Evolutionary conservation across 2,888 invertebrate genomes (phyloP), one percentile per base, ranked within the genome.

Genomic region (Ashinkailepas kermadecensis): DNA sequence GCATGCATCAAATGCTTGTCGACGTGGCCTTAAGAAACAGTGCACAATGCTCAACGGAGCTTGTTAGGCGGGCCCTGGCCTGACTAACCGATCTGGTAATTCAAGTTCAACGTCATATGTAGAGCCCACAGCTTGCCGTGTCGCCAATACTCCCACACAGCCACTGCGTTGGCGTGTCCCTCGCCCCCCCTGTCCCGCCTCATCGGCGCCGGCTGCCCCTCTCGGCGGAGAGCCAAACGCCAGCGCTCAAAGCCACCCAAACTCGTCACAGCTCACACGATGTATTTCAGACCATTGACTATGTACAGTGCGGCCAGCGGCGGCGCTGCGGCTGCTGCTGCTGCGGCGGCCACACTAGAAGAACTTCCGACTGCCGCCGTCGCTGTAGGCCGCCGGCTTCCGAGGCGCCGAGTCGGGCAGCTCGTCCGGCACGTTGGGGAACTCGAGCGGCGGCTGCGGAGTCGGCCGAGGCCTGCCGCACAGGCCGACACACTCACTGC

Each of bases 391-490:
- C 56, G 74, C 74, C 21, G 74, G 74, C 18, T 56, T 54, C 9
- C 74, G 54, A 0, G 74, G 74, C 56, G 56, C 56, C 7, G 54
- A 18, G 54, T 56, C 74, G 54, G 74, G 74, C 74, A 74, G 74
- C 74, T 74, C 54, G 74, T 74, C 74, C 74, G 74, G 74, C 56
- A 56, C 56, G 56, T 74, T 74, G 18, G 74, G 74, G 74, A 74
- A 74, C 74, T 56, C 74, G 21, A 74, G 74, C 10, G 74, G 54
- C 56, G 12, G 13, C 74, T 56, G 54, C 56, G 54, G 56, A 54
- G 18, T 56, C 74, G 74, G 74, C 15, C 56, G 54, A 21, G 74
- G 74, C 56, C 74, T 74, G 74, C 74, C 23, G 23, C 70, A 39
- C 12, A 25, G 11, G 4, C 39, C 39, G 39, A 39, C 39, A 39